Percentiles rank a stretch among this genome's conserved stretches.
Conservation (phyloP, 2,113 vertebrate genomes). For the Eurypyga helias region DNA sequence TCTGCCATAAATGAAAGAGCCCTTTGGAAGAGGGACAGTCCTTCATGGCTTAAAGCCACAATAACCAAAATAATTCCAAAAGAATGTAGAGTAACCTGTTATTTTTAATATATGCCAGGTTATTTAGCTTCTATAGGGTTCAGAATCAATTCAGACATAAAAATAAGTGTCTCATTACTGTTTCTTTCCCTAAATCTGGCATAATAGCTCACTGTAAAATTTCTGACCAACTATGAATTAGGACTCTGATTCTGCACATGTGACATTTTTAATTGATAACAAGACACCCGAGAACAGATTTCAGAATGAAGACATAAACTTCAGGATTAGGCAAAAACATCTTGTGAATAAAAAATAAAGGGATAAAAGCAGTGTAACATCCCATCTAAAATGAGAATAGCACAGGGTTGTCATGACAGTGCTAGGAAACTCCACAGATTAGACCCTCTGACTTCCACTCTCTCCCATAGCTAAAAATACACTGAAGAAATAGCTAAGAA, state of each 20-base stretch:
- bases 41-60: not conserved
- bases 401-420: not conserved
- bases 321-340: not conserved
- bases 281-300: not conserved
- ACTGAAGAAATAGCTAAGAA: not conserved
- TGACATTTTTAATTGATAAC: not conserved
- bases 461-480: not conserved
- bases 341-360: not conserved
- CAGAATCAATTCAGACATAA: not conserved
- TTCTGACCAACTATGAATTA: not conserved
- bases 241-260: not conserved
- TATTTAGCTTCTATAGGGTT: not conserved
- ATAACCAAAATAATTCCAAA: not conserved
- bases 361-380: not conserved
- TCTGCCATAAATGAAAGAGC: not conserved
- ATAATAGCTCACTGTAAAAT: not conserved
- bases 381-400: not conserved
- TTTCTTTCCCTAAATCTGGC: not conserved
- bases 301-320: not conserved
- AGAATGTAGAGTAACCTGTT: not conserved
- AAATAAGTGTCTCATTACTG: not conserved
- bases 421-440: not conserved
- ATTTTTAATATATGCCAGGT: not conserved
- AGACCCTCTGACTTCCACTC: not conserved
- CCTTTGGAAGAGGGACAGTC: not conserved